Conservation (phyloP, 2,113 vertebrate genomes). For the Epinephelus moara region DNA sequence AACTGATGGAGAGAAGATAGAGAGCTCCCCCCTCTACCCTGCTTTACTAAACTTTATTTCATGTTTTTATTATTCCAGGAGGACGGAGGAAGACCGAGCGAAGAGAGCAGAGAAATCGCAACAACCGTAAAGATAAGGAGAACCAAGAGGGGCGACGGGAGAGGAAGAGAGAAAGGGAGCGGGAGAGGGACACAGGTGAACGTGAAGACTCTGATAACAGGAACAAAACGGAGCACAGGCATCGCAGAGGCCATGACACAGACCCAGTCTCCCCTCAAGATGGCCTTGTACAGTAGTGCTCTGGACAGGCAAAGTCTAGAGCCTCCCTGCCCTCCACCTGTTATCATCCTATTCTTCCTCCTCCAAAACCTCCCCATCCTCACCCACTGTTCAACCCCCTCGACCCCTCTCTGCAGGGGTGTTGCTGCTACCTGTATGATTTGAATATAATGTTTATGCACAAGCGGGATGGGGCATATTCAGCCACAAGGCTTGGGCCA, state of each 20-base stretch:
- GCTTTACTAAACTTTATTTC: background rate
- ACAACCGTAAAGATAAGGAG: conserved; percentile 91
- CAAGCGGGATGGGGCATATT: conserved; percentile 75
- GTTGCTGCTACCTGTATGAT: conserved; percentile 95
- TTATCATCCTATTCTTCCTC: conserved; percentile 45
- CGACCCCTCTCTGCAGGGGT: conserved; percentile 79
- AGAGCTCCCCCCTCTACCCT: background rate
- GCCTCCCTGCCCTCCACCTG: conserved; percentile 34
- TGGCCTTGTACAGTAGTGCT: conserved; percentile 86
- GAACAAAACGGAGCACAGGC: conserved; percentile 93
- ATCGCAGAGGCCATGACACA: conserved; percentile 88
- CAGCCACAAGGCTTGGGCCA: conserved; percentile 70
- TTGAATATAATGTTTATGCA: conserved; percentile 85
- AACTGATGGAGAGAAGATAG: background rate
- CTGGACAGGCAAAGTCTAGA: conserved; percentile 44
- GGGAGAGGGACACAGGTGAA: conserved; percentile 84
- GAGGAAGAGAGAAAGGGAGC: conserved; percentile 82
- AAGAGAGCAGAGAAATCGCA: conserved; percentile 89
- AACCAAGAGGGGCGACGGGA: conserved; percentile 88
- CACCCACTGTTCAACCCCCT: conserved; percentile 61
- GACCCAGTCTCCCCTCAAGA: conserved; percentile 83
- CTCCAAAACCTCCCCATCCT: conserved; percentile 36
- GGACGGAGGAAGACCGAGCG: conserved; percentile 81
- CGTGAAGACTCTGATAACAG: conserved; percentile 90
- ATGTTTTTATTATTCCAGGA: conserved; percentile 41